Percentiles rank a stretch among this genome's conserved stretches.
Conservation (phyloP, 1,140 invertebrate genomes). For the Nephila pilipes region DNA sequence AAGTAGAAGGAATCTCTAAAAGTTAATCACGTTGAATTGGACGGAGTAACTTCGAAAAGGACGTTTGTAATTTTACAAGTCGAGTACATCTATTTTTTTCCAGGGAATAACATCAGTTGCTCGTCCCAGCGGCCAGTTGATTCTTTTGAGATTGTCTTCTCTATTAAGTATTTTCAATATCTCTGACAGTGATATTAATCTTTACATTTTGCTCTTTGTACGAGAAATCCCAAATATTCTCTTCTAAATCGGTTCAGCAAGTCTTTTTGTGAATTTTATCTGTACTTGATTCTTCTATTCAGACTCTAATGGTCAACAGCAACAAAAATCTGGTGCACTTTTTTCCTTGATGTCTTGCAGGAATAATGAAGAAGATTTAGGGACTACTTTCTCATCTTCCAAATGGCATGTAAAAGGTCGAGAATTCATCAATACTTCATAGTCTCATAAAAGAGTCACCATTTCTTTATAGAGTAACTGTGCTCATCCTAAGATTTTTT, state of each 20-base stretch:
- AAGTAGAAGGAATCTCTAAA: conserved; percentile 19
- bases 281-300: too few species aligned
- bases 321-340: too few species aligned
- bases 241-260: conserved; percentile 9
- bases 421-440: conserved; percentile 29
- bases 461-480: too few species aligned
- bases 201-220: conserved; percentile 3
- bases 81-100: background rate
- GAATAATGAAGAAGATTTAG: too few species aligned
- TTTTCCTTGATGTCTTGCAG: too few species aligned
- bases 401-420: too few species aligned
- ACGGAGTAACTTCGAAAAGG: background rate
- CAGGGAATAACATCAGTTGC: too few species aligned
- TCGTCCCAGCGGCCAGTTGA: background rate
- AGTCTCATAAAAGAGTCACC: conserved; percentile 47
- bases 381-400: too few species aligned
- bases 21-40: background rate
- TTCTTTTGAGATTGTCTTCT: background rate
- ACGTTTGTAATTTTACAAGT: conserved; percentile 36
- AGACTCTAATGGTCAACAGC: too few species aligned
- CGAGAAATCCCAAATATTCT: conserved; percentile 23
- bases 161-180: conserved; percentile 39
- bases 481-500: too few species aligned
- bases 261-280: too few species aligned
- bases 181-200: background rate